Percentiles rank a stretch among this genome's conserved stretches.
These are phyloP conservation scores for Simalia tracyae DNA, from an alignment of 2,797 vertebrate genomes.

Conservation along the genomic window DNA sequence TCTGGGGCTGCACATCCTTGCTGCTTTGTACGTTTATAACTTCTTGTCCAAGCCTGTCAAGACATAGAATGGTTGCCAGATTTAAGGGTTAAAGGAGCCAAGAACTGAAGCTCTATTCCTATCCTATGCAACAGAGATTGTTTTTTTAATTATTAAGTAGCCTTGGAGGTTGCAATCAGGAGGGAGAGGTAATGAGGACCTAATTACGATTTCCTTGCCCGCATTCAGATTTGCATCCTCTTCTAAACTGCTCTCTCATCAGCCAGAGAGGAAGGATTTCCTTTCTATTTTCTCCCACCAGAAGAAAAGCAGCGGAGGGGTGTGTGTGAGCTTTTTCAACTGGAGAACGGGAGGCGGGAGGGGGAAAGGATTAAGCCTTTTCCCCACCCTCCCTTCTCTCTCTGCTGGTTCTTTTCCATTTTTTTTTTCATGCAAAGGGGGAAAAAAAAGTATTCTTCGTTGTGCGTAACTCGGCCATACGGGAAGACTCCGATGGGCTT, in stretches of 20 bases:
- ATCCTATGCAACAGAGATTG: neutral
- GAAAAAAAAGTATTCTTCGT: neutral
- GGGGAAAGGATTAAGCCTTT: neutral
- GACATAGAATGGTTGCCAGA: neutral
- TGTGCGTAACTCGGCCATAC: neutral
- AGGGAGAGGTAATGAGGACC: neutral
- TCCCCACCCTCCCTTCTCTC: neutral
- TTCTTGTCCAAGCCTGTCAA: neutral
- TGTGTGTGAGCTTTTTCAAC: neutral
- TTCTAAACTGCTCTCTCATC: neutral
- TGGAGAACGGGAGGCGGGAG: neutral
- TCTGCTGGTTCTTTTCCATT: neutral
- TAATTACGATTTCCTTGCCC: neutral
- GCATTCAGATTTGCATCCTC: neutral
- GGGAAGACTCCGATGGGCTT: neutral
- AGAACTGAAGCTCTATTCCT: neutral
- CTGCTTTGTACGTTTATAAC: neutral
- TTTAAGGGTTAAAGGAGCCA: neutral
- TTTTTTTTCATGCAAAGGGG: neutral
- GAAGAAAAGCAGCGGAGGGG: neutral
- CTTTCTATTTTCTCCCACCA: neutral
- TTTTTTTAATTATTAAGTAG: neutral
- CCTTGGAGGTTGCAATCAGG: neutral
- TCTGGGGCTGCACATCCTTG: neutral
- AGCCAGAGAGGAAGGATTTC: neutral